Conservation (phyloP, 2,113 vertebrate species). For the Mirza zaza region DNA sequence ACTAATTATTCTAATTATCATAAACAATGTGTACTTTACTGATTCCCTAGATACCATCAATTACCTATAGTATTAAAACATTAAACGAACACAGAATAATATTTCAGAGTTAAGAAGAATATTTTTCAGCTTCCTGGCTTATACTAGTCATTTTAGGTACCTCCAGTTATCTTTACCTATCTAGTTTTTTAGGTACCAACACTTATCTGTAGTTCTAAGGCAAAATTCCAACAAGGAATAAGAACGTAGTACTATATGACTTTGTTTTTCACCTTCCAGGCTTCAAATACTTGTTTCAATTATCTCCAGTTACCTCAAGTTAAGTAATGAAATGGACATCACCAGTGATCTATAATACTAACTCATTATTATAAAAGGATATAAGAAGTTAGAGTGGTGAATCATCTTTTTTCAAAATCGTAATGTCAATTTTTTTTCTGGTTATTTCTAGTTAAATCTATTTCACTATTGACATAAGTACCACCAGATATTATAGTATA, state of each 20-base stretch:
- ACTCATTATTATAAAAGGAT: neutral
- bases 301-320: neutral
- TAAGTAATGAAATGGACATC: neutral
- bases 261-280: neutral
- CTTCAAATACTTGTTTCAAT: neutral
- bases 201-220: neutral
- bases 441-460: neutral
- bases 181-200: neutral
- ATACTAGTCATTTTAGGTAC: neutral
- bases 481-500: neutral
- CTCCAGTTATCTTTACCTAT: neutral
- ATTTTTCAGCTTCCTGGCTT: neutral
- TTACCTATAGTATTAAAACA: neutral
- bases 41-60: neutral
- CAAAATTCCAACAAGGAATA: neutral
- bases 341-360: neutral
- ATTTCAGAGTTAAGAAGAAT: neutral
- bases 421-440: neutral
- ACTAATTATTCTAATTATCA: neutral
- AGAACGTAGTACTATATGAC: neutral
- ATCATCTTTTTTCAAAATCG: neutral
- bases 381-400: neutral
- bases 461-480: neutral
- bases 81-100: neutral
- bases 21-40: neutral